Percentiles rank a stretch among this genome's conserved stretches.
phyloP scores from a whole-genome alignment of 2,113 vertebrate species.

The Pavo muticus region DNA sequence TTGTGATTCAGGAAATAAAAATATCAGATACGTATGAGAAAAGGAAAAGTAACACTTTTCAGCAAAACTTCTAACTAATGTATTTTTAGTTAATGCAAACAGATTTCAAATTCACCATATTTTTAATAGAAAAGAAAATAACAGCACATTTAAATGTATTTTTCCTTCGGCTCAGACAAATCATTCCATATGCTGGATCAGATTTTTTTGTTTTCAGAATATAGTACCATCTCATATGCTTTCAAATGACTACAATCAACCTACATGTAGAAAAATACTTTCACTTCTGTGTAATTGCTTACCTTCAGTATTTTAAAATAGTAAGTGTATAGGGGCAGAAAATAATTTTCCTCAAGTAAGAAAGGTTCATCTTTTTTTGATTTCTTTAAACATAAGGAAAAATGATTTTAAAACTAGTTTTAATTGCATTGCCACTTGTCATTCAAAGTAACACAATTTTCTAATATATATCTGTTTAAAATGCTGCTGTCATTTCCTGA shows the following conservation, averaged over 20 bases:
- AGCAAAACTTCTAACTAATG: not conserved
- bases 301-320: not conserved
- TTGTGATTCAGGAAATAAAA: not conserved
- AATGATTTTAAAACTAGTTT: not conserved
- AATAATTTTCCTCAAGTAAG: not conserved
- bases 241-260: not conserved
- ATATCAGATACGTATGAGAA: not conserved
- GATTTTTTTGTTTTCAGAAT: constrained; percentile 17
- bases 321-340: not conserved
- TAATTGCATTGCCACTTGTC: not conserved
- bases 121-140: not conserved
- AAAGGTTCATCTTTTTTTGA: not conserved
- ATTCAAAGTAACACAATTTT: not conserved
- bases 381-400: not conserved
- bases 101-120: not conserved
- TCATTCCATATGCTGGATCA: not conserved
- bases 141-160: not conserved
- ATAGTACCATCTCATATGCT: not conserved
- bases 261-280: not conserved
- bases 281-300: not conserved
- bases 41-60: not conserved
- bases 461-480: not conserved
- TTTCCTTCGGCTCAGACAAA: not conserved
- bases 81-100: not conserved
- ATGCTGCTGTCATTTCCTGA: not conserved